A percentile compares a stretch with the other conserved stretches of the same genome.
Evolutionary conservation across 2,113 vertebrate species (phyloP).

Genomic region (Hippocampus guttulatus): DNA sequence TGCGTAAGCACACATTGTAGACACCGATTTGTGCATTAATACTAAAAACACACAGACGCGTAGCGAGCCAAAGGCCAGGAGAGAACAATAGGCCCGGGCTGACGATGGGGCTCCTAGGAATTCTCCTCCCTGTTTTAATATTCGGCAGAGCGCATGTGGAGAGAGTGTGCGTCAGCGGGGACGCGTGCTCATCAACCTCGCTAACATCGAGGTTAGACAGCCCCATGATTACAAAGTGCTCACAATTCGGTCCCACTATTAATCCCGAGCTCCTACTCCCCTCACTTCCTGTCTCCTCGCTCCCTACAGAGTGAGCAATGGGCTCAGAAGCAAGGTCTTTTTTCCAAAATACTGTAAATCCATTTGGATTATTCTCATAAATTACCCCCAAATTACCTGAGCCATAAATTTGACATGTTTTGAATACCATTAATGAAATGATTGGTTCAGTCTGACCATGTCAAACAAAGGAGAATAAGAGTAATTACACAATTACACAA

Average conservation of each 20-base stretch:
- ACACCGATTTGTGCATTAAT: neutral
- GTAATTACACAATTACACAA: too few relatives aligned
- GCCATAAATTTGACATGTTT: neutral
- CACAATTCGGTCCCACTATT: constrained; percentile 61
- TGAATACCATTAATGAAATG: neutral
- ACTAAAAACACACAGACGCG: constrained; percentile 21
- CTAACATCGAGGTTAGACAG: constrained; percentile 62
- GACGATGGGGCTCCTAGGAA: constrained; percentile 65
- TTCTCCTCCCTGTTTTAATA: constrained; percentile 65
- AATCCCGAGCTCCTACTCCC: constrained; percentile 49
- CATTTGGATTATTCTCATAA: neutral
- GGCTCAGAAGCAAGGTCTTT: neutral
- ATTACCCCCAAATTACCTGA: too few relatives aligned
- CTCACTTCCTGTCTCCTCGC: constrained; percentile 45
- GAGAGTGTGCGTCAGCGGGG: constrained; percentile 61
- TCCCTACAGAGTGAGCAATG: constrained; percentile 29
- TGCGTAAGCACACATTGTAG: constrained; percentile 3
- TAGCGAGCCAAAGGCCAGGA: constrained; percentile 41
- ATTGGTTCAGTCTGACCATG: neutral
- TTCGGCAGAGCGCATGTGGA: constrained; percentile 56
- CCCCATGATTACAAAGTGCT: constrained; percentile 68
- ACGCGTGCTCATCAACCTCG: constrained; percentile 64
- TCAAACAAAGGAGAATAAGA: too few relatives aligned
- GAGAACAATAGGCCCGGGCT: constrained; percentile 65
- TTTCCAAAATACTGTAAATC: neutral